phyloP scores from a whole-genome alignment of 2,113 vertebrate species.

The Spheniscus mendiculus region DNA sequence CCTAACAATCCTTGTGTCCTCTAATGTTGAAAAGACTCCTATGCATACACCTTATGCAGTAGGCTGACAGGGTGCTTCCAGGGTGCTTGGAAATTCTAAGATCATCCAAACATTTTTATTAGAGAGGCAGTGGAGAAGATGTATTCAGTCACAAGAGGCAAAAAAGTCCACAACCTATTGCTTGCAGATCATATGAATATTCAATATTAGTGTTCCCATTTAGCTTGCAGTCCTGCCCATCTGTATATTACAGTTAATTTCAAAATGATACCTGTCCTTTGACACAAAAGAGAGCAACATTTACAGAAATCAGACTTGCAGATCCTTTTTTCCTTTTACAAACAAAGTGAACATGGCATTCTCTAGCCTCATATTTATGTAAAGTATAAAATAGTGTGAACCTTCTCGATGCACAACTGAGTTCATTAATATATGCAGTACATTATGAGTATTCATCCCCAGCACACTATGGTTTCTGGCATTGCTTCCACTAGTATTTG shows the following conservation, averaged over 20 bases:
- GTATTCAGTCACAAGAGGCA: neutral
- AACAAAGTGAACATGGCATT: neutral
- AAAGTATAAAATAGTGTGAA: neutral
- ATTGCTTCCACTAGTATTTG: conserved; percentile 53
- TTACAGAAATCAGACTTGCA: neutral
- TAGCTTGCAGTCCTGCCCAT: neutral
- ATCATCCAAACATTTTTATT: neutral
- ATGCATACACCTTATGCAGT: neutral
- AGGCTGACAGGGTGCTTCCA: conserved; percentile 46
- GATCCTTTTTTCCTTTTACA: neutral
- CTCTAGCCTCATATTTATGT: neutral
- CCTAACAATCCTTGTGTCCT: neutral
- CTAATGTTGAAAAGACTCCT: neutral
- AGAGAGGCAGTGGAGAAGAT: conserved; percentile 39
- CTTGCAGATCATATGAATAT: neutral
- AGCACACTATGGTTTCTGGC: conserved; percentile 59
- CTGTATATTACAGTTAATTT: neutral
- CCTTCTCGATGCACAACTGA: neutral
- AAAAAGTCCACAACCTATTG: neutral
- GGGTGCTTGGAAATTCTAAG: conserved; percentile 35
- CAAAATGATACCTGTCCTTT: neutral
- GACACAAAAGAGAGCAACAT: neutral
- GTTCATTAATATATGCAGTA: neutral
- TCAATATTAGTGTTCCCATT: neutral
- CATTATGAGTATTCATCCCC: neutral